These are phyloP conservation scores for Spialia ferax DNA, from an alignment of 2,888 invertebrate species.

Conservation along the genomic window DNA sequence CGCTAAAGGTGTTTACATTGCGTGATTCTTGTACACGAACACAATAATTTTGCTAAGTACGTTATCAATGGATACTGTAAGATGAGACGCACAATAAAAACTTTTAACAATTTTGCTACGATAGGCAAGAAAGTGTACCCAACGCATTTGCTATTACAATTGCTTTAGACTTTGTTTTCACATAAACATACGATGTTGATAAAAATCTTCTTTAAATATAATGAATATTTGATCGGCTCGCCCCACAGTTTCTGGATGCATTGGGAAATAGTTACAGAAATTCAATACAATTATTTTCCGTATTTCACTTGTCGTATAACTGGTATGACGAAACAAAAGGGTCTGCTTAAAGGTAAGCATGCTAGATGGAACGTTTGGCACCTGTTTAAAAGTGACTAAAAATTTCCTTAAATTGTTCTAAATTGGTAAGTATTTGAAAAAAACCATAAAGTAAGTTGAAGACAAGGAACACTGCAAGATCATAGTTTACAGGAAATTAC, in stretches of 20 bases:
- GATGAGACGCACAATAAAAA: neutral
- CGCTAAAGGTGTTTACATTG: conserved; percentile 11
- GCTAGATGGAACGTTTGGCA: no score
- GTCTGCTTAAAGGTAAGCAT: no score
- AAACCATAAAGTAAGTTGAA: no score
- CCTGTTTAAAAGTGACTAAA: no score
- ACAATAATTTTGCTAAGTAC: neutral
- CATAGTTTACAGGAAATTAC: no score
- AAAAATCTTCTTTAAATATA: conserved; percentile 38
- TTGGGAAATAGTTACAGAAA: conserved; percentile 7
- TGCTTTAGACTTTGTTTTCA: conserved; percentile 35
- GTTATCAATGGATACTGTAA: conserved; percentile 4
- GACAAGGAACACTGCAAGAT: no score
- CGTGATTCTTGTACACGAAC: neutral
- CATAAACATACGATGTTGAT: conserved; percentile 38
- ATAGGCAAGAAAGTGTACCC: neutral
- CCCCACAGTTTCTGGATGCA: conserved; percentile 3
- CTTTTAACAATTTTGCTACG: neutral
- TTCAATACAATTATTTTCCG: conserved; percentile 4
- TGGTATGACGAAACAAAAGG: neutral
- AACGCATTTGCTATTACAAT: conserved; percentile 37
- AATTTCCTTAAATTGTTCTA: no score
- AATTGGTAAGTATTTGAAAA: no score
- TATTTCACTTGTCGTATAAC: neutral
- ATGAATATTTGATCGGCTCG: conserved; percentile 38